A percentile compares a stretch with the other conserved stretches of the same genome.
phyloP scores from a whole-genome alignment of 2,797 vertebrate genomes.

The Rhodeus uyekii region DNA sequence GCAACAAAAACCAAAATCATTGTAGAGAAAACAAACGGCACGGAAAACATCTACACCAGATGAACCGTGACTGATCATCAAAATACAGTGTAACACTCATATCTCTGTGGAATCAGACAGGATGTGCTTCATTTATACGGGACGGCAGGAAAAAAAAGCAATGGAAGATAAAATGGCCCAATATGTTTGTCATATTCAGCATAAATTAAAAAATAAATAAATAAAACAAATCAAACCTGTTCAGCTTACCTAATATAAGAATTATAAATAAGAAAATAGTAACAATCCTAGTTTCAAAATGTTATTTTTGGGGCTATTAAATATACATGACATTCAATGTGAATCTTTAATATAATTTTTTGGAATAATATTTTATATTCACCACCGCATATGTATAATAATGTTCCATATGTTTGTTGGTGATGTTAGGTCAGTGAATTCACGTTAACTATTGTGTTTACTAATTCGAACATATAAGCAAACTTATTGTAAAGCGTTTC shows the following conservation, averaged over 20 bases:
- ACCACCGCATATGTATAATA: neutral
- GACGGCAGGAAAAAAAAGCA: neutral
- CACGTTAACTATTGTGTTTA: neutral
- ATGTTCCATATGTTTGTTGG: neutral
- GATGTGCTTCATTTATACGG: constrained; percentile 7
- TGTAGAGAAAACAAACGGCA: constrained; percentile 13
- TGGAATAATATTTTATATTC: constrained; percentile 10
- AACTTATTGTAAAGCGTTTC: neutral
- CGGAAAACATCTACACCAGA: constrained; percentile 10
- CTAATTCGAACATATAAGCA: neutral
- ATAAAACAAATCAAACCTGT: neutral
- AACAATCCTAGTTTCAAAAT: too few species aligned
- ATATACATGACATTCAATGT: neutral
- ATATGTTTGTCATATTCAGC: neutral
- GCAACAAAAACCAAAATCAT: constrained; percentile 1
- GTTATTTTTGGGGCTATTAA: neutral
- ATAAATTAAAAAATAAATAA: neutral
- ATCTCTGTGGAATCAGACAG: constrained; percentile 10
- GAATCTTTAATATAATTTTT: too few species aligned
- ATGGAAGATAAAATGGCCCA: neutral
- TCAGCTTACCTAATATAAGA: neutral
- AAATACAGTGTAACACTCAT: neutral
- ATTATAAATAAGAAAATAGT: too few species aligned
- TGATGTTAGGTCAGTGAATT: neutral
- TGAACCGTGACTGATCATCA: neutral